Percentiles rank a stretch among this genome's conserved stretches.
phyloP scores from a whole-genome alignment of 1,140 invertebrate genomes.

The Pseudoatta argentina region DNA sequence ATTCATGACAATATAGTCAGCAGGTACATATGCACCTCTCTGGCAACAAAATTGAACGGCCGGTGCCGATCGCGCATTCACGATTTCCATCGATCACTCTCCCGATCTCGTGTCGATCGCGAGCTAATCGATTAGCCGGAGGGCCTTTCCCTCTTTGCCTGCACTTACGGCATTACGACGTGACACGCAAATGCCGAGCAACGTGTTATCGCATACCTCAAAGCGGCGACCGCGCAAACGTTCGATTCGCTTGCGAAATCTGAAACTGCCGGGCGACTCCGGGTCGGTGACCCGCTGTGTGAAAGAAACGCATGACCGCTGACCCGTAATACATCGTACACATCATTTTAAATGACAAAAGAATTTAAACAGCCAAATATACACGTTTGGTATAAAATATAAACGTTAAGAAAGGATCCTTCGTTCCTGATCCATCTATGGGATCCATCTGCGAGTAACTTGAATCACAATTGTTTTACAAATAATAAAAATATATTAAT shows the following conservation, averaged over 20 bases:
- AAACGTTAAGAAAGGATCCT: not conserved
- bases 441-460: not conserved
- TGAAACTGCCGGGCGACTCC: constrained; percentile 61
- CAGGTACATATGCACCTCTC: constrained; percentile 19
- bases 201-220: constrained; percentile 65
- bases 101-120: constrained; percentile 67
- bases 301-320: constrained; percentile 64
- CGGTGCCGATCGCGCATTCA: constrained; percentile 44
- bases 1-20: not conserved
- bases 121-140: constrained; percentile 67
- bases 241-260: constrained; percentile 74
- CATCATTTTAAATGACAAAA: not conserved
- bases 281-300: constrained; percentile 45
- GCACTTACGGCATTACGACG: constrained; percentile 62
- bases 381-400: not conserved
- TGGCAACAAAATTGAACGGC: constrained; percentile 26
- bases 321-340: constrained; percentile 62
- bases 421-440: not conserved
- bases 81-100: constrained; percentile 72
- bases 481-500: not conserved
- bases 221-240: constrained; percentile 55
- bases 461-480: not conserved
- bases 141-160: constrained; percentile 58
- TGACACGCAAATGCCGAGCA: constrained; percentile 74
- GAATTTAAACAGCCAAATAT: not conserved